Evolutionary conservation across 2,797 vertebrate species (phyloP).

Genomic region (Hipposideros larvatus): DNA sequence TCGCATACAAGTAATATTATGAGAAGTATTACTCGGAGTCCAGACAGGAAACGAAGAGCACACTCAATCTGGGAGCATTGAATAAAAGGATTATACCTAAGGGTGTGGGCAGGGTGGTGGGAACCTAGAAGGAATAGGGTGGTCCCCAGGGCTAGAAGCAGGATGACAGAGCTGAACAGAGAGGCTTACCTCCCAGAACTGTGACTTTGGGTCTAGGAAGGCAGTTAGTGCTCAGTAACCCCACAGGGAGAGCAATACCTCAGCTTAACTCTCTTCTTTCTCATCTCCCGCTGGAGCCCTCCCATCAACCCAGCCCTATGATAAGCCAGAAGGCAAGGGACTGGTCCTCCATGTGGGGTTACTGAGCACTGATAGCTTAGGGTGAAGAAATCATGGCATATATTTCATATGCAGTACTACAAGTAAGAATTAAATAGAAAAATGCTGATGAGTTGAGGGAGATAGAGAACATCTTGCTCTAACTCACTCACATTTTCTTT

Average conservation of each 20-base stretch:
- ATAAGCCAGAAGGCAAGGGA: not conserved
- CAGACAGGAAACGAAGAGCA: slow-evolving; percentile 53
- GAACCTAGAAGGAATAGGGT: not conserved
- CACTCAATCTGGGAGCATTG: not conserved
- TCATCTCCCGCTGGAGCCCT: not conserved
- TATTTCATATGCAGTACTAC: not conserved
- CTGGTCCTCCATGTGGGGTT: not conserved
- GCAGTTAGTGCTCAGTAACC: not conserved
- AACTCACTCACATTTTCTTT: slow-evolving; percentile 55
- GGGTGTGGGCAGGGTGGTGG: not conserved
- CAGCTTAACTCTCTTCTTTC: not conserved
- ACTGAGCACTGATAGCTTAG: not conserved
- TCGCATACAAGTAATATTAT: slow-evolving; percentile 14
- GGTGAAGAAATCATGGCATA: slow-evolving; percentile 37
- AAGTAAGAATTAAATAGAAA: slow-evolving; percentile 54
- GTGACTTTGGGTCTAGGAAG: not conserved
- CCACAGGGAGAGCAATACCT: not conserved
- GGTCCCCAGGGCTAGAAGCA: not conserved
- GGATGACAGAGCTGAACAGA: not conserved
- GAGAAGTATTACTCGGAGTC: slow-evolving; percentile 60
- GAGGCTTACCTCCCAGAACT: not conserved
- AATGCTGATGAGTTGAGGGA: slow-evolving; percentile 46
- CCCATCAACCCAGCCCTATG: not conserved
- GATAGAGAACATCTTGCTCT: not conserved
- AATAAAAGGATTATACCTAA: not conserved